Conservation (phyloP, 2,888 invertebrate genomes). For the Onthophagus sagittarius region DNA sequence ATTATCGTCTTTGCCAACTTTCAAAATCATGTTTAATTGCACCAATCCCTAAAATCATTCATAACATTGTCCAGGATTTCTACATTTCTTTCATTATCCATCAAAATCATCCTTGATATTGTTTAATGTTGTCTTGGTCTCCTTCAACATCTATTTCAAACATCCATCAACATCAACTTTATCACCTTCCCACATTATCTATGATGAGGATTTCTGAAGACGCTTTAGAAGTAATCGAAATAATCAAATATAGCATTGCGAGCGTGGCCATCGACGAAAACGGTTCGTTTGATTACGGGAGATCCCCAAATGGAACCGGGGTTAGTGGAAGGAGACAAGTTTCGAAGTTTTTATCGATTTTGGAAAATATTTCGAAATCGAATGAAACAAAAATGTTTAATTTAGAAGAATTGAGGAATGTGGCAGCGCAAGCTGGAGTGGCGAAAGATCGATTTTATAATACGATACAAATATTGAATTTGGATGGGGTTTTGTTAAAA, state of each 20-base stretch:
- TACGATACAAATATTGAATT: conserved; percentile 74
- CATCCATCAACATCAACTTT: no score
- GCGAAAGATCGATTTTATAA: conserved; percentile 61
- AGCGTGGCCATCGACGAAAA: conserved; percentile 73
- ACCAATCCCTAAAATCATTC: no score
- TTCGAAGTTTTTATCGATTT: conserved; percentile 65
- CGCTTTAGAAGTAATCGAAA: conserved; percentile 80
- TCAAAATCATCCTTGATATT: no score
- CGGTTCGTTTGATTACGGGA: conserved; percentile 60
- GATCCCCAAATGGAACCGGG: conserved; percentile 70
- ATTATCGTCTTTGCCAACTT: no score
- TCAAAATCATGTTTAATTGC: no score
- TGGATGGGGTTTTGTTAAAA: conserved; percentile 80
- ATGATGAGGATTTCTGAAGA: conserved; percentile 76
- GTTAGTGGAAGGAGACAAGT: conserved; percentile 66
- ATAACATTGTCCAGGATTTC: no score
- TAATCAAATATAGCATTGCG: conserved; percentile 75
- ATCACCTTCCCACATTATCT: conserved; percentile 75
- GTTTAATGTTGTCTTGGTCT: no score
- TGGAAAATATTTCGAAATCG: conserved; percentile 64
- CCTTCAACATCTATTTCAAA: no score
- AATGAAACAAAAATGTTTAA: conserved; percentile 60
- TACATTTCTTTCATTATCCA: no score
- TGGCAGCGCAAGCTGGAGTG: conserved; percentile 65
- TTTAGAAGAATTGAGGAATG: conserved; percentile 69